Evolutionary conservation across 2,888 invertebrate genomes (phyloP).

Genomic region (Schizaphis graminum): DNA sequence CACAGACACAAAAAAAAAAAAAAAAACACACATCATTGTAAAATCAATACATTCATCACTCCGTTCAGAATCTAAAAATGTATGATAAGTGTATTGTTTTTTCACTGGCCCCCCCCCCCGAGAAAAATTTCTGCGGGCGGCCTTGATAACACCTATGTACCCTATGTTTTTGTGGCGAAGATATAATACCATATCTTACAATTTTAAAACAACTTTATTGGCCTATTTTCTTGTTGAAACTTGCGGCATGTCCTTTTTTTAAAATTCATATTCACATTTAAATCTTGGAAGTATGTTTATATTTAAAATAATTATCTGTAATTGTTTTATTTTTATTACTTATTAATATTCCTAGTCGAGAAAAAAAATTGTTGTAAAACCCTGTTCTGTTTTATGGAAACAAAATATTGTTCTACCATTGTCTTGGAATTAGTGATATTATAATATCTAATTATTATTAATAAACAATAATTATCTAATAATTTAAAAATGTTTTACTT

Average conservation of each 20-base stretch:
- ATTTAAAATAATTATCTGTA: neutral
- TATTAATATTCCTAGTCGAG: too few species aligned
- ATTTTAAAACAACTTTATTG: neutral
- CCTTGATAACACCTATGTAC: too few species aligned
- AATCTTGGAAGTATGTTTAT: neutral
- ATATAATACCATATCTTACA: neutral
- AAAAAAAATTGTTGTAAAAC: neutral
- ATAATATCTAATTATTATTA: neutral
- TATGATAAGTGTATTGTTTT: too few species aligned
- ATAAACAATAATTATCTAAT: neutral
- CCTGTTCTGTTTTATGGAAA: neutral
- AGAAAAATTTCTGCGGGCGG: too few species aligned
- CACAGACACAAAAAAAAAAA: too few species aligned
- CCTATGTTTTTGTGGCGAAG: neutral
- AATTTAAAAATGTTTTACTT: neutral
- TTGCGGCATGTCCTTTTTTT: neutral
- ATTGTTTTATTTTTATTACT: too few species aligned
- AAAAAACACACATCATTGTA: too few species aligned
- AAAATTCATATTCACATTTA: neutral
- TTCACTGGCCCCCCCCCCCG: too few species aligned
- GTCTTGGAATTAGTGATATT: neutral
- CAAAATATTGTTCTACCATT: neutral
- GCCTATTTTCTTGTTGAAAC: neutral
- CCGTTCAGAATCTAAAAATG: too few species aligned
- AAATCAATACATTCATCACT: too few species aligned